Conservation (phyloP, 2,797 vertebrate genomes). For the Decapterus maruadsi region DNA sequence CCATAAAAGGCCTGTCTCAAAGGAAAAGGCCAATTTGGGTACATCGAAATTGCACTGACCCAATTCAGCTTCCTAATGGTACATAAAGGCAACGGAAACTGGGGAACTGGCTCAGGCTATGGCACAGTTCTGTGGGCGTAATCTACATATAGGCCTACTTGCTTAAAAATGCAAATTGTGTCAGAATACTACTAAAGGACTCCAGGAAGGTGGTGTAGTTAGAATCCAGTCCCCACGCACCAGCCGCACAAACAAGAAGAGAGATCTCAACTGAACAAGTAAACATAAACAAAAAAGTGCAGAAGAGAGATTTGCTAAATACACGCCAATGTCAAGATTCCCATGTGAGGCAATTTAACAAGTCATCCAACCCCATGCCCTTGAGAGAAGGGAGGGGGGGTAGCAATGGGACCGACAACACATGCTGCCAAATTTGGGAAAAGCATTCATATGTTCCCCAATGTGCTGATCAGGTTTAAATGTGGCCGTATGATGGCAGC, state of each 20-base stretch:
- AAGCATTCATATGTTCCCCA: conserved; percentile 84
- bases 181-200: conserved; percentile 49
- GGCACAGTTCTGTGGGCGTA: conserved; percentile 65
- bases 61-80: conserved; percentile 78
- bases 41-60: conserved; percentile 75
- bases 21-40: conserved; percentile 81
- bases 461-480: conserved; percentile 82
- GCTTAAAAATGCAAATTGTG: conserved; percentile 63
- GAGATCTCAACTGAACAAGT: conserved; percentile 4
- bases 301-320: conserved; percentile 22
- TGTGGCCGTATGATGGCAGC: conserved; percentile 80
- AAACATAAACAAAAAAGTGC: background rate
- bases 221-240: background rate
- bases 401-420: conserved; percentile 78
- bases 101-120: conserved; percentile 71
- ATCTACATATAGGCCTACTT: conserved; percentile 60
- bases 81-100: conserved; percentile 74
- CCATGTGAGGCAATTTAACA: conserved; percentile 50
- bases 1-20: conserved; percentile 80
- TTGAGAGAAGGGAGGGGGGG: conserved; percentile 74
- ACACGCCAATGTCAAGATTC: conserved; percentile 29
- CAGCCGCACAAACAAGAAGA: background rate
- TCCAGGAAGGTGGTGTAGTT: conserved; percentile 7
- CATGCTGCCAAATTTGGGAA: conserved; percentile 87
- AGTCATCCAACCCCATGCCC: conserved; percentile 67